Base-by-base conservation (phyloP, 2,888 invertebrate species). In the Papilio protenor region DNA sequence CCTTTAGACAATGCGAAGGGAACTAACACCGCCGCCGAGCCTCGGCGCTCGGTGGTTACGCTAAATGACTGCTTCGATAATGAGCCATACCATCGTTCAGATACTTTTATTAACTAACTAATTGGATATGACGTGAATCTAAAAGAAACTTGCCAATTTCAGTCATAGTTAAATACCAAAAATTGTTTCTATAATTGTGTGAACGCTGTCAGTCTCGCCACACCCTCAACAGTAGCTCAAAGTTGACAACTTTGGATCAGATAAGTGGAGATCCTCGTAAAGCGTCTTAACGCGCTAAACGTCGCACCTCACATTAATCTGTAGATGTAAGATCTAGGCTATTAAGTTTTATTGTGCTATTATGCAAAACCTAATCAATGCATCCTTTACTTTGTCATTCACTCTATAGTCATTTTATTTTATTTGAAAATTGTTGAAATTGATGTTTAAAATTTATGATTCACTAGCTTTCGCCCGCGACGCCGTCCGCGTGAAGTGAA, bases 201-300 rank as follows among this genome's bases (percentile, higher is more conserved):
- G 23, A 4, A 2, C 81, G 82, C 81, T 79, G 4, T 1, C 57
- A 81, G 61, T 80, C 69, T 59, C 64, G 49, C 77, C 72, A 69
- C 77, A 45, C 75, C 55, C 78, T 47, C 71, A 77, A 78, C 74
- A 72, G 57, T 74, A 76, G 33, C 79, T 73, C 47, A 70, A 80
- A 84, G 86, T 90, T 90, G 90, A 90, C 90, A 92, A 93, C 83
- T 93, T 93, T 86, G 84, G 88, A 94, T 94, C 93, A 83, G 94
- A 94, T 94, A 92, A 84, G 80, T 77, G 66, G 76, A 88, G 88
- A 89, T 87, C 82, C 84, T 84, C 82, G 86, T 85, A 85, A 89
- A 87, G 81, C 85, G 86, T 80, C 79, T 81, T 84, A 82, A 86
- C 85, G 90, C 88, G 91, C 83, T 85, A 87, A 86, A 88, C 87